Evolutionary conservation across 2,797 vertebrate species (phyloP), one percentile per base, ranked within the genome.

Genomic region (Vespertilio murinus): DNA sequence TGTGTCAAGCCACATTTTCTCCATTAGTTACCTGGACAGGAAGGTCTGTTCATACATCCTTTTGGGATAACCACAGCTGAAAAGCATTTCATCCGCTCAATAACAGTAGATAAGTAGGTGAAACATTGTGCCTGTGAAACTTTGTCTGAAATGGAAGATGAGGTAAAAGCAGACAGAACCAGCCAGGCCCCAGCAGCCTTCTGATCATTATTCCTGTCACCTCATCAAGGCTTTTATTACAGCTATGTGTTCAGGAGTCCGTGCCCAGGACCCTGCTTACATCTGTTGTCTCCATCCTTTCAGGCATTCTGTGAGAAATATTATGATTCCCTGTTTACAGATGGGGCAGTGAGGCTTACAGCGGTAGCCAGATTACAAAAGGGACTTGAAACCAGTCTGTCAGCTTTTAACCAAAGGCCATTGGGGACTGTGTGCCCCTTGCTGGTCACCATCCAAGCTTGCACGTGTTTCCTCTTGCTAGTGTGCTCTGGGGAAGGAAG

Each of bases 401-500:
- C n/a, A 2, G 18, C 45, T 25, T 20, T 73, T 42, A 38, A 28
- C 35, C 23, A 47, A 4, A 85, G 45, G 25, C 23, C 33, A 18
- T 2, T 4, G 38, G 23, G 0, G 0, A 0, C 13, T 1, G 13
- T 54, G 64, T 0, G 11, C 45, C 45, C 52, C 86, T 84, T 87
- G 40, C 67, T 59, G 79, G 61, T 56, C 67, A 6, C 61, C 13
- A 14, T 45, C 38, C 56, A 38, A 49, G 85, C 77, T 35, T 33
- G 11, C 23, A 0, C 47, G 54, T 94, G 96, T 70, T 93, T 89
- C 71, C 97, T 96, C 96, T 92, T 98, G 97, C 67, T 94, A 99
- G 99, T 98, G 99, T 99, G 97, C 99, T 8, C 16, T 54, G 18
- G 52, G 52, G 22, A 54, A 54, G 20, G 52, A 54, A 54, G 52